Percentiles rank a stretch among this genome's conserved stretches.
Evolutionary conservation across 1,140 invertebrate species (phyloP).

Genomic region (Wiebesia pumilae): DNA sequence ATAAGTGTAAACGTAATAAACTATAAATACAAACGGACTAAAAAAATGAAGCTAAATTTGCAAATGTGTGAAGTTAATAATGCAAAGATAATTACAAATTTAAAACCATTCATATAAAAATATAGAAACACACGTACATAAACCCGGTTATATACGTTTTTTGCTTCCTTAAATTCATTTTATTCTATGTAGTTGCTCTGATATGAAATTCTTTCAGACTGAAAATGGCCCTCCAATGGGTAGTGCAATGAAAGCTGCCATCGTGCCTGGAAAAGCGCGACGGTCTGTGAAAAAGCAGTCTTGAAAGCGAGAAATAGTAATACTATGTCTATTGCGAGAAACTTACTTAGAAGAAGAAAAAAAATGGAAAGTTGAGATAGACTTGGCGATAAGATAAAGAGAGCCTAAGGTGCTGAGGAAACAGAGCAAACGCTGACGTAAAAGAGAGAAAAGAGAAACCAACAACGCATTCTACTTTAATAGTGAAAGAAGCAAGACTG

Average conservation of each 20-base stretch:
- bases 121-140: background rate
- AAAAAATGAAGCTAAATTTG: no score
- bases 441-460: slow-evolving; percentile 48
- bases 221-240: slow-evolving; percentile 15
- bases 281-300: slow-evolving; percentile 14
- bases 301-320: slow-evolving; percentile 24
- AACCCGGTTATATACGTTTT: background rate
- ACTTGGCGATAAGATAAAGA: background rate
- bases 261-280: background rate
- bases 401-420: slow-evolving; percentile 9
- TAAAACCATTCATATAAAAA: no score
- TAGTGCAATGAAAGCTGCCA: slow-evolving; percentile 22
- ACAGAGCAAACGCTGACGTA: background rate
- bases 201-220: background rate
- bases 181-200: no score
- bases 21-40: no score
- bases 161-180: background rate
- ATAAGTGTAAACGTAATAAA: no score
- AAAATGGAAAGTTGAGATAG: background rate
- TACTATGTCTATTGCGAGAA: slow-evolving; percentile 13
- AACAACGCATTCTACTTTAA: slow-evolving; percentile 12
- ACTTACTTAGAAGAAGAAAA: slow-evolving; percentile 15
- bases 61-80: no score
- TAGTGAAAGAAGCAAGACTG: background rate
- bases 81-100: no score